Base-by-base conservation (phyloP, 2,113 vertebrate genomes). In the Lycaon pictus region DNA sequence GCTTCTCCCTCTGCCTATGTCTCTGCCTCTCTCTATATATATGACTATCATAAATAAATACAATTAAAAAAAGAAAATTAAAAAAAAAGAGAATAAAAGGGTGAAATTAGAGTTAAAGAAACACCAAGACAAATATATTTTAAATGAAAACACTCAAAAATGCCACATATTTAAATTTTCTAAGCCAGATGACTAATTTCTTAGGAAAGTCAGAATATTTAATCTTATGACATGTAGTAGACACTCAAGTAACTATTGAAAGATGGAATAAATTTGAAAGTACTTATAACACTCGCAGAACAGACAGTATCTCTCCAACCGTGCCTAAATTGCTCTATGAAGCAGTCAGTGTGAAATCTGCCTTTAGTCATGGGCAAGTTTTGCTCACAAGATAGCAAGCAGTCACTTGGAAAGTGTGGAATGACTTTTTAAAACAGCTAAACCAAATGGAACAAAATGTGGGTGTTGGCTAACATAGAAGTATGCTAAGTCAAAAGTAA, bases 141-240 rank as follows among this genome's bases (percentile, higher is more conserved):
- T 92, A 55, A 79, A 74, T 43, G 35, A 29, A 92, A 96, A 63
- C 9, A 43, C 7, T 20, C 65, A 55, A 93, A 94, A 43, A 87
- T 87, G n/a, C 19, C 25, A 71, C 29, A 37, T 29, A 60, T 29
- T 71, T 85, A 29, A 93, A 53, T 11, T 51, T 90, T 74, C 85
- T 35, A 94, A 65, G 65, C 43, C 53, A 86, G 17, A 27, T 71
- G 35, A 83, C 16, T 56, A 92, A 86, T 80, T 94, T 7, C 62
- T 87, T 89, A 69, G 58, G n/a, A 94, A 91, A 89, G 35, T 23
- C 22, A 89, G 69, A 72, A 71, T 65, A 32, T 88, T 88, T 85
- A 27, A 86, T 48, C 69, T 74, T 56, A 76, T 19, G 23, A 35
- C 7, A 85, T 7, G 11, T 55, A 76, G 27, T 77, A 83, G 53